Base-by-base conservation (phyloP, 2,113 vertebrate genomes). In the Gadus macrocephalus region DNA sequence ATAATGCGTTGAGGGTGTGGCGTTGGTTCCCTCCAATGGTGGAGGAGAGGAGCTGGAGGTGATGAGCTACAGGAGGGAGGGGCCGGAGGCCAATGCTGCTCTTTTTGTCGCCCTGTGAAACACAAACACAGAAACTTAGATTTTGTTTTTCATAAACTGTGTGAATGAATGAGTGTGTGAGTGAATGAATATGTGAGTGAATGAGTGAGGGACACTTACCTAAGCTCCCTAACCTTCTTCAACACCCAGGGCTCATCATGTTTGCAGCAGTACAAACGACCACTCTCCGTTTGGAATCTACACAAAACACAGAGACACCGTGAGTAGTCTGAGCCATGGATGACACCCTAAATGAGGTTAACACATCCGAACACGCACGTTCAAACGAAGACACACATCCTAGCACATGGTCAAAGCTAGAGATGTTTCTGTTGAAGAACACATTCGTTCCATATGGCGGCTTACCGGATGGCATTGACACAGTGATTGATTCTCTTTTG, bases 391-490 rank as follows among this genome's bases (percentile, higher is more conserved):
- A 25, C 25, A 25, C 25, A 25, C 25, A 8, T 42, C 2, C 11
- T 6, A 11, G 4, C 38, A 42, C 25, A 42, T 25, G 31, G 2
- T 35, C 31, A 25, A 25, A 25, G 25, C 25, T 25, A 35, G 31
- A 35, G 31, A 35, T 35, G 4, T 35, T 35, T 35, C 31, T 35
- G 31, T 35, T 35, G 5, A 31, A 31, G 31, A 35, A 35, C 31
- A 7, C 31, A 35, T 35, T 35, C 2, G 6, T 35, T 35, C 4
- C 31, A 35, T 35, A 35, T 6, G 31, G 31, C 31, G 14, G 42
- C 19, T 84, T 72, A 89, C 87, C 87, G 83, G 65, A 86, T 25
- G 0, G 87, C 87, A 0, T 0, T 1, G 62, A 87, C 70, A 42
- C 87, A 89, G 0, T 78, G 78, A 8, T 3, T 16, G 1, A 2